phyloP scores from a whole-genome alignment of 2,113 vertebrate genomes.

The Alethe castanea region DNA sequence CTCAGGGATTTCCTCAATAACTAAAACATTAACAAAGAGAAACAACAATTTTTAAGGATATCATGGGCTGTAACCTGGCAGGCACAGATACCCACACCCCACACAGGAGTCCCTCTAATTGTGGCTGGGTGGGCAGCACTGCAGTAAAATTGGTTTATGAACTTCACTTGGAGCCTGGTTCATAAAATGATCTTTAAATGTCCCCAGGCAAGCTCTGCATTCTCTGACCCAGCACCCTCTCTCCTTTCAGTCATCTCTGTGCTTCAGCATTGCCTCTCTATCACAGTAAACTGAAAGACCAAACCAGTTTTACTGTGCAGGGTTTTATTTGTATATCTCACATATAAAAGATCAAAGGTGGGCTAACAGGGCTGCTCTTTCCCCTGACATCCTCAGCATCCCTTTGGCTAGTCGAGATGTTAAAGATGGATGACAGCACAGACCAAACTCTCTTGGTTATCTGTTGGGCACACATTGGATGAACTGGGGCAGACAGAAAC shows the following conservation, averaged over 20 bases:
- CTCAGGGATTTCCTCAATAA: not conserved
- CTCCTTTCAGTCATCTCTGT: not conserved
- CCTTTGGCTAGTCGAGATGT: not conserved
- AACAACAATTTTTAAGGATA: not conserved
- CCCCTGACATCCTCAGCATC: not conserved
- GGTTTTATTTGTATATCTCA: not conserved
- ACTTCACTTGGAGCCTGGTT: not conserved
- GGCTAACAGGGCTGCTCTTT: not conserved
- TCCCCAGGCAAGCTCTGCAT: not conserved
- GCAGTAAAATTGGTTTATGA: not conserved
- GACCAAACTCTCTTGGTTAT: not conserved
- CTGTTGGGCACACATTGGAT: not conserved
- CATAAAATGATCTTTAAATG: not conserved
- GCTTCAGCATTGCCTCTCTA: not conserved
- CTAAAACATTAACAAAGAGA: not conserved
- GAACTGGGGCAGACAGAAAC: constrained; percentile 22
- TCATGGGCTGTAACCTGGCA: not conserved
- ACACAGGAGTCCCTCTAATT: not conserved
- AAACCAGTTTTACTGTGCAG: not conserved
- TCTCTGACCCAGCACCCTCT: not conserved
- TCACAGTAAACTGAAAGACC: not conserved
- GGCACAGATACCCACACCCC: not conserved
- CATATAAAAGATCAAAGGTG: constrained; percentile 14
- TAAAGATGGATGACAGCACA: not conserved
- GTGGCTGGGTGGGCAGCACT: not conserved